Evolutionary conservation across 2,797 vertebrate species (phyloP).

Genomic region (Halcyon badia): DNA sequence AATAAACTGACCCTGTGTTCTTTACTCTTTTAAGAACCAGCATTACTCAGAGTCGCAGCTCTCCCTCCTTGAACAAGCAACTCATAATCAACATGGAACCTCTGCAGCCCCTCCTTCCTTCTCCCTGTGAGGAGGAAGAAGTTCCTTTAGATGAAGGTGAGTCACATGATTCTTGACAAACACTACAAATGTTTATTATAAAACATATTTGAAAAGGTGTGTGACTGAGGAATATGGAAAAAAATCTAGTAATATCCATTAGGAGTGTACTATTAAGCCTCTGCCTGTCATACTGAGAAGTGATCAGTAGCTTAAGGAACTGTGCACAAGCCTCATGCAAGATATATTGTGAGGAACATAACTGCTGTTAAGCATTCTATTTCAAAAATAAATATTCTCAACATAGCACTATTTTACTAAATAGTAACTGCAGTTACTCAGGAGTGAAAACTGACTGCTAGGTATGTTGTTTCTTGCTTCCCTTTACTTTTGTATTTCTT

Average conservation of each 20-base stretch:
- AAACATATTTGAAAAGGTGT: not conserved
- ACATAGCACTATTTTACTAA: not conserved
- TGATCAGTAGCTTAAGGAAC: not conserved
- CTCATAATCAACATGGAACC: conserved; percentile 99
- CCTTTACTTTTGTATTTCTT: not conserved
- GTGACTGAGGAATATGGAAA: not conserved
- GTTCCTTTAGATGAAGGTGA: conserved; percentile 84
- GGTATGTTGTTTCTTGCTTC: not conserved
- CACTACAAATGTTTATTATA: not conserved
- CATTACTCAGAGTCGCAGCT: conserved; percentile 94
- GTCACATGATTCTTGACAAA: not conserved
- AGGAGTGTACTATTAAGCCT: not conserved
- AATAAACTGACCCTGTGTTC: not conserved
- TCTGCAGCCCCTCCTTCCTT: conserved; percentile 90
- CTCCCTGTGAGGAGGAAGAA: conserved; percentile 90
- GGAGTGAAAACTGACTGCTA: not conserved
- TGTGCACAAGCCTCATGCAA: fast-evolving
- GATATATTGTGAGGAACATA: not conserved
- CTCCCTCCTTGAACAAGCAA: conserved; percentile 94
- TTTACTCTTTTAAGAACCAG: conserved; percentile 86
- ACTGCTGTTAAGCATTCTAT: not conserved
- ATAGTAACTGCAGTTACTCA: not conserved
- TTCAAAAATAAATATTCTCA: not conserved
- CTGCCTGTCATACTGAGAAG: not conserved
- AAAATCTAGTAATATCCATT: not conserved